A percentile compares a stretch with the other conserved stretches of the same genome.
These are phyloP conservation scores for Pseudopipra pipra DNA, from an alignment of 2,113 vertebrate species.

Conservation along the genomic window DNA sequence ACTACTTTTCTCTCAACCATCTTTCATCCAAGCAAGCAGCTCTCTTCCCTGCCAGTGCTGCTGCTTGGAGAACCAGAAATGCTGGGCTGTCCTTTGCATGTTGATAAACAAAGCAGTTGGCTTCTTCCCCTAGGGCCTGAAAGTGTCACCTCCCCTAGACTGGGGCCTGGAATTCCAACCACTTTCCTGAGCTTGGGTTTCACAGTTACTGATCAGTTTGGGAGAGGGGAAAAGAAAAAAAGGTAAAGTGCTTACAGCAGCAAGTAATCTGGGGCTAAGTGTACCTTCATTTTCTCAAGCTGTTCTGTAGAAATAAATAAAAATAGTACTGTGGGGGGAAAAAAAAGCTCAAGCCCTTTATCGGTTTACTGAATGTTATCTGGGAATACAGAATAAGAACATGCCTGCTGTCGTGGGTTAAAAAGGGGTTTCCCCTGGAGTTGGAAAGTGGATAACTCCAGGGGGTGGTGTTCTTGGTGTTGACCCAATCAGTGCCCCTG, in stretches of 20 bases:
- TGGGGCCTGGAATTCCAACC: conserved; percentile 50
- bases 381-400: neutral
- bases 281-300: neutral
- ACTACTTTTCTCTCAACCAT: conserved; percentile 15
- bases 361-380: neutral
- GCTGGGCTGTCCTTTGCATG: conserved; percentile 25
- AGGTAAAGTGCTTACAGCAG: neutral
- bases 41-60: conserved; percentile 32
- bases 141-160: conserved; percentile 66
- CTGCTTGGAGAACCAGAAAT: conserved; percentile 51
- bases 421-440: no score
- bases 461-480: no score
- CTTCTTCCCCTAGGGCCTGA: conserved; percentile 39
- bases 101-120: conserved; percentile 69
- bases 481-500: no score
- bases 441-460: no score
- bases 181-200: conserved; percentile 54
- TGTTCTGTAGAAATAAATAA: neutral
- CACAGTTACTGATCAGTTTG: conserved; percentile 31
- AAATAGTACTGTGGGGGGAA: neutral
- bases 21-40: conserved; percentile 17
- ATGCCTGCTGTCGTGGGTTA: neutral
- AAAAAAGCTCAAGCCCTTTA: neutral
- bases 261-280: conserved; percentile 3
- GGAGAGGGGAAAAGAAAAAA: neutral